Percentiles rank a stretch among this genome's conserved stretches.
These are phyloP conservation scores for Xenus cinereus DNA, from an alignment of 2,113 vertebrate species.

Conservation along the genomic window DNA sequence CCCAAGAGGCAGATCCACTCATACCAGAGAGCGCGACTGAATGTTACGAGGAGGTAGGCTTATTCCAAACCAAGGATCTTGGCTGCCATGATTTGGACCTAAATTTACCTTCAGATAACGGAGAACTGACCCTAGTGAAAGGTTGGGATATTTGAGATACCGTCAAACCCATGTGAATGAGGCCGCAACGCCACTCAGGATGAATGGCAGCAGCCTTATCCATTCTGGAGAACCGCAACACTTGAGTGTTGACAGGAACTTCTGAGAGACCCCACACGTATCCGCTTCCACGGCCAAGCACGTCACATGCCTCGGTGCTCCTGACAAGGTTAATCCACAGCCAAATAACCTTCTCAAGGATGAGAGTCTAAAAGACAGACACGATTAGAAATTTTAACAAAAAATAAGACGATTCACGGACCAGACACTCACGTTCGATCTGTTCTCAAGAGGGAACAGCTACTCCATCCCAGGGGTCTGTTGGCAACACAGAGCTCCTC, in stretches of 20 bases:
- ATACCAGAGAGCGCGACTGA: rapidly evolving
- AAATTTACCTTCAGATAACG: not conserved
- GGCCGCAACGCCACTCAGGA: not conserved
- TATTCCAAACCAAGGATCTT: not conserved
- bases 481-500: not conserved
- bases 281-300: not conserved
- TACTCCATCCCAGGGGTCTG: not conserved
- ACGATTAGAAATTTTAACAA: not conserved
- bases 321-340: not conserved
- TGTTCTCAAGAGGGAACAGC: not conserved
- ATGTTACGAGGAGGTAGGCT: not conserved
- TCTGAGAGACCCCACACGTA: not conserved
- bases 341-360: not conserved
- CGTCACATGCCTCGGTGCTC: not conserved
- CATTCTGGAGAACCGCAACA: not conserved
- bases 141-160: not conserved
- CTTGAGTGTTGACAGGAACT: not conserved
- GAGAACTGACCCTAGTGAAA: not conserved
- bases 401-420: not conserved
- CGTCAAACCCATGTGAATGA: rapidly evolving
- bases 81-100: not conserved
- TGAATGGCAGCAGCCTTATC: not conserved
- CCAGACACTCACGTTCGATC: rapidly evolving
- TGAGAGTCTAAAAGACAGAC: not conserved
- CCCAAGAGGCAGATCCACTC: not conserved